A percentile compares a stretch with the other conserved stretches of the same genome.
These are phyloP conservation scores for Plectrocnemia conspersa DNA, from an alignment of 1,140 invertebrate genomes.

Conservation along the genomic window DNA sequence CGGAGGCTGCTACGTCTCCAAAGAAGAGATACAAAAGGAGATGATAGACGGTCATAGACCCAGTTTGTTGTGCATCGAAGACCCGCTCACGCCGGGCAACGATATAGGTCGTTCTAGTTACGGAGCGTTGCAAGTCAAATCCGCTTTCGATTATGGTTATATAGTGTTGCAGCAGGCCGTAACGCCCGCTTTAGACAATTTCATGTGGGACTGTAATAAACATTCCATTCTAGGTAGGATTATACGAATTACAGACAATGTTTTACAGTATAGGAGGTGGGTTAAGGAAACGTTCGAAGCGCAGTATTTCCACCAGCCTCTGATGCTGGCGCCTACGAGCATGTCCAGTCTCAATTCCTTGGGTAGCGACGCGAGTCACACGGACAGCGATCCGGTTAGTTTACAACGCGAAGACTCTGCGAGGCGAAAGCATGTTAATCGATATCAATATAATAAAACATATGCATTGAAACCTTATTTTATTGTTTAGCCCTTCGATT, in stretches of 20 bases:
- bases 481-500: too few species aligned
- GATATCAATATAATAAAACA: too few species aligned
- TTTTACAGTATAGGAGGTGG: conserved; percentile 83
- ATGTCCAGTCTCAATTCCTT: conserved; percentile 20
- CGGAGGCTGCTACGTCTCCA: conserved; percentile 90
- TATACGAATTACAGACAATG: conserved; percentile 88
- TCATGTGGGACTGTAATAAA: conserved; percentile 51
- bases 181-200: conserved; percentile 55
- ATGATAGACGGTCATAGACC: conserved; percentile 92
- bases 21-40: conserved; percentile 85
- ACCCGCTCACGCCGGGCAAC: conserved; percentile 91
- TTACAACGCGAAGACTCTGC: too few species aligned
- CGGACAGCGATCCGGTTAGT: conserved; percentile 32
- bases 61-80: conserved; percentile 93
- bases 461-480: too few species aligned
- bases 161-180: conserved; percentile 78
- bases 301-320: conserved; percentile 42
- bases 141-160: conserved; percentile 92
- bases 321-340: conserved; percentile 14
- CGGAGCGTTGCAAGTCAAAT: conserved; percentile 81
- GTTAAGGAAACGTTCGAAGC: conserved; percentile 61
- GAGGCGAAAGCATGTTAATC: too few species aligned
- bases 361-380: conserved; percentile 26
- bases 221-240: conserved; percentile 78
- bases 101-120: conserved; percentile 97